Base-by-base conservation (phyloP, 2,797 vertebrate genomes). In the Pangasius krempfi region DNA sequence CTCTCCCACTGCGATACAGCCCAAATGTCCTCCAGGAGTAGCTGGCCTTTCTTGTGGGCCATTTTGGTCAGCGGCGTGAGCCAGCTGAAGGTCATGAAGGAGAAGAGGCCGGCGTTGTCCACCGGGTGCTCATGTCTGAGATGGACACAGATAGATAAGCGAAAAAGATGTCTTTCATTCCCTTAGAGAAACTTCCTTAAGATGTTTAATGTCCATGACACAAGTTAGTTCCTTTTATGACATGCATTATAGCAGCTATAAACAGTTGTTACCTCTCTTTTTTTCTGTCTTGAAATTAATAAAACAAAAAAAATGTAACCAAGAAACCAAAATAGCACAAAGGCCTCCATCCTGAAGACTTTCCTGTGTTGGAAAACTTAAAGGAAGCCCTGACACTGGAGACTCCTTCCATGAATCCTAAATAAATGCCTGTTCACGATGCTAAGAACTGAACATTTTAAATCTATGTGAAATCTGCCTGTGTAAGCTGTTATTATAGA, bases 81-180 rank as follows among this genome's bases (percentile, higher is more conserved):
- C 98, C 98, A 99, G 66, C 96, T 97, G 91, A 98, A 98, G 5
- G 97, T 98, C 97, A 98, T 98, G 85, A 96, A 98, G 92, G 98
- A 99, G 91, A 99, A 97, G 79, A 98, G 96, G 64, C 98, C 97
- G 68, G 98, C 97, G 66, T 96, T 97, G 95, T 98, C 97, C 90
- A 98, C 96, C 1, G 97, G 97, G 92, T 99, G 97, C 94, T 96
- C 93, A 91, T 97, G 95, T 93, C 97, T 97, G 72, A 33, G 52
- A 81, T 6, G 12, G 25, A 80, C 22, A 81, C 33, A 60, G 20
- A 25, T 8, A 56, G 44, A 56, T 37, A 27, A 58, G 16, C 13
- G 60, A 72, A n/a, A 33, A 64, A 18, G 9, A 37, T 13, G 40
- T 64, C 5, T 7, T 30, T 16, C 2, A 8, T 8, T 78, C 8